Conservation (phyloP, 2,797 vertebrate genomes). For the Crenichthys baileyi region DNA sequence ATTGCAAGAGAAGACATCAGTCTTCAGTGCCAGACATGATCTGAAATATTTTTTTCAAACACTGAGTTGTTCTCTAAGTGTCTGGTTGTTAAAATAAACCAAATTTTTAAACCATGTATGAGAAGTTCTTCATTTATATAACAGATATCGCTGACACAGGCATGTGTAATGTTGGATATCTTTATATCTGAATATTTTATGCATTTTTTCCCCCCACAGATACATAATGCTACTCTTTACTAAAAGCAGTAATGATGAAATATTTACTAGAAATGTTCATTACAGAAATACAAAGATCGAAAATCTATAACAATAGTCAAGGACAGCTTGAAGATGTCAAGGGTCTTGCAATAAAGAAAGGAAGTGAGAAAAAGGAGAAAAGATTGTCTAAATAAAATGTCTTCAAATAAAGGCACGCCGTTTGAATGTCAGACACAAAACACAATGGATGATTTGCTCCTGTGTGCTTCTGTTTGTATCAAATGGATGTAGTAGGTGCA, state of each 20-base stretch:
- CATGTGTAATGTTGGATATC: conserved; percentile 3
- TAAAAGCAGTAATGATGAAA: background rate
- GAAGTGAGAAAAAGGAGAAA: conserved; percentile 20
- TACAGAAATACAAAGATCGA: background rate
- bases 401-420: background rate
- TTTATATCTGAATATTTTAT: conserved; percentile 8
- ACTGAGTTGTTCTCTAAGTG: conserved; percentile 12
- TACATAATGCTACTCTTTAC: background rate
- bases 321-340: conserved; percentile 23
- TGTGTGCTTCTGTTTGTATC: conserved; percentile 18
- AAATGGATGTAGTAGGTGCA: background rate
- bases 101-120: conserved; percentile 14
- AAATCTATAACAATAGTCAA: conserved; percentile 24
- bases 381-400: conserved; percentile 6
- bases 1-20: conserved; percentile 16
- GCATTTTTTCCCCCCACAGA: background rate
- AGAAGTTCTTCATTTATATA: conserved; percentile 22
- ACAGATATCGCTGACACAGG: conserved; percentile 7
- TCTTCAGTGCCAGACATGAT: conserved; percentile 21
- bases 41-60: conserved; percentile 36
- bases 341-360: conserved; percentile 4
- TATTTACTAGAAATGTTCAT: conserved; percentile 14
- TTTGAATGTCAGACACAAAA: conserved; percentile 19
- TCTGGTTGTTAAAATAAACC: conserved; percentile 15
- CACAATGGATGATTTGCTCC: conserved; percentile 14